Conservation (phyloP, 2,797 vertebrate genomes). For the Atherinosoma microstoma region DNA sequence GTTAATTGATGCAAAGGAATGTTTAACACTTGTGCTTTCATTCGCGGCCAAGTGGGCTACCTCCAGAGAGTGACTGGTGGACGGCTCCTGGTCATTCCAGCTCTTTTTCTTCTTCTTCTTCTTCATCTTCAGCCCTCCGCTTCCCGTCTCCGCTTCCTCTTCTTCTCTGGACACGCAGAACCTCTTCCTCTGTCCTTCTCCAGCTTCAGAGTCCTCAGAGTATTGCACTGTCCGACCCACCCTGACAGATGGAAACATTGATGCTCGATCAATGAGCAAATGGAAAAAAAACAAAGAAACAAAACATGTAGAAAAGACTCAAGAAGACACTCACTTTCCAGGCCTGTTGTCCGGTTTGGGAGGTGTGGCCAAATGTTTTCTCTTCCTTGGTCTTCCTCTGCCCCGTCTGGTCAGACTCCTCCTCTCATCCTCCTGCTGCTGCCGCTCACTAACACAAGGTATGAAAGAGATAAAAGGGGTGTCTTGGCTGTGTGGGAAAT, state of each 20-base stretch:
- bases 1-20: not conserved
- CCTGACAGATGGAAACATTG: slow-evolving; percentile 74
- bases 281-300: not conserved
- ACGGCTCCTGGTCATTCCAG: slow-evolving; percentile 88
- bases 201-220: slow-evolving; percentile 92
- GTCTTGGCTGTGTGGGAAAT: not conserved
- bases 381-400: slow-evolving; percentile 95
- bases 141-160: slow-evolving; percentile 84
- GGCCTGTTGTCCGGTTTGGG: slow-evolving; percentile 90
- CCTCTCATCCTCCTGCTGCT: slow-evolving; percentile 91
- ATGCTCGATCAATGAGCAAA: not conserved
- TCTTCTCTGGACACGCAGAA: slow-evolving; percentile 86
- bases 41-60: slow-evolving; percentile 68
- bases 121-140: slow-evolving; percentile 66
- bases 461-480: slow-evolving; percentile 15
- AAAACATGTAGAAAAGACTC: not conserved
- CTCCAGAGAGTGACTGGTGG: slow-evolving; percentile 88
- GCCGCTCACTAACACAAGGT: slow-evolving; percentile 66
- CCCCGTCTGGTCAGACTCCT: slow-evolving; percentile 91
- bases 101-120: slow-evolving; percentile 88
- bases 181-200: slow-evolving; percentile 89
- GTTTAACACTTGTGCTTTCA: too few relatives aligned
- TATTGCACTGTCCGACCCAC: slow-evolving; percentile 87
- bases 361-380: slow-evolving; percentile 90
- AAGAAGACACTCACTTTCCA: slow-evolving; percentile 89